A percentile compares a stretch with the other conserved stretches of the same genome.
Conservation (phyloP, 64 coral and sea anemone genomes). For the Dendronephthya gigantea region DNA sequence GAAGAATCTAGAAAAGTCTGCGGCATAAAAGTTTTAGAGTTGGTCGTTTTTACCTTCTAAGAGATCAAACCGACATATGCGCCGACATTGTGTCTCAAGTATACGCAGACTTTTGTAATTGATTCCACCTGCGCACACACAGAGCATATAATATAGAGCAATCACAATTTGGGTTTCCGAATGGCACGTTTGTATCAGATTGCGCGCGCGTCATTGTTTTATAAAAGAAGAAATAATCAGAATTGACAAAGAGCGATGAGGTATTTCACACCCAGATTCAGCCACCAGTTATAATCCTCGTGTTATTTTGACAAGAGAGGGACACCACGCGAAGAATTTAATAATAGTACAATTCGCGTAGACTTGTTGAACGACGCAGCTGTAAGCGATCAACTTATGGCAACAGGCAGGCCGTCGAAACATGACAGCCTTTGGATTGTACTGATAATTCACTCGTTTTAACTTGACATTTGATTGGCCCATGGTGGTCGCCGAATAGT, state of each 20-base stretch:
- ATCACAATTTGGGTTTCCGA: neutral
- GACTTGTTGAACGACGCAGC: slow-evolving; percentile 19
- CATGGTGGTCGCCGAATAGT: neutral
- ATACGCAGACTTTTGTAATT: neutral
- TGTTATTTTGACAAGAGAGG: slow-evolving; percentile 4
- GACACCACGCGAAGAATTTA: slow-evolving; percentile 2
- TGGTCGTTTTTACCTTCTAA: neutral
- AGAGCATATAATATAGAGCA: neutral
- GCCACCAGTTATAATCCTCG: neutral
- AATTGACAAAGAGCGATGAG: neutral
- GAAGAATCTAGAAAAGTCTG: neutral
- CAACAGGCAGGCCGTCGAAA: slow-evolving; percentile 14
- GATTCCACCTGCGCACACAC: neutral
- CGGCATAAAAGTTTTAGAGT: neutral
- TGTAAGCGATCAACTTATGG: slow-evolving; percentile 20
- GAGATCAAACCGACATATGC: neutral
- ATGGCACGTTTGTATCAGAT: neutral
- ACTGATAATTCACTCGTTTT: slow-evolving; percentile 16
- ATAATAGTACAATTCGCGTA: slow-evolving; percentile 9
- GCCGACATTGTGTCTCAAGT: slow-evolving; percentile 2
- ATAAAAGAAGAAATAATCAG: neutral
- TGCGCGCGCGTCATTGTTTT: neutral
- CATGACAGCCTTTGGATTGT: neutral
- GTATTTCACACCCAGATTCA: neutral
- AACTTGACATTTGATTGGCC: slow-evolving; percentile 11